Conservation (phyloP, 2,113 vertebrate species). For the Hemicordylus capensis region DNA sequence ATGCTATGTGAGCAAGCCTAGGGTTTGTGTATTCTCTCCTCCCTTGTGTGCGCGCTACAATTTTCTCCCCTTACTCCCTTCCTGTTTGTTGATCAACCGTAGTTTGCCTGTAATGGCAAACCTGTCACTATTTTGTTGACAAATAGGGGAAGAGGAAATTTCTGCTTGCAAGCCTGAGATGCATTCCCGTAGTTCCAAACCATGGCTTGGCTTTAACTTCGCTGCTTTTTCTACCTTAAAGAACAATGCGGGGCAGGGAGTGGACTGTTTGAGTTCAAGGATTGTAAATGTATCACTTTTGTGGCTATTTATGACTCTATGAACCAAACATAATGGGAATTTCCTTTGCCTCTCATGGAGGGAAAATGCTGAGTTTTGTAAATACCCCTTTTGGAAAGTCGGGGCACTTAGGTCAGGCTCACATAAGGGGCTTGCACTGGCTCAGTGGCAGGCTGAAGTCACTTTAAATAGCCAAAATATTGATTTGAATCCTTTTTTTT, state of each 20-base stretch:
- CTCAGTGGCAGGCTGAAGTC: background rate
- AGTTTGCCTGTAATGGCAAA: no score
- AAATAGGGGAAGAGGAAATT: no score
- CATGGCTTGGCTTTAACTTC: no score
- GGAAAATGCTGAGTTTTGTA: background rate
- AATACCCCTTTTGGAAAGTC: background rate
- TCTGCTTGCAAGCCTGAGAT: no score
- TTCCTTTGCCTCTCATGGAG: background rate
- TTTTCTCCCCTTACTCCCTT: no score
- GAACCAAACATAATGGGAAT: background rate
- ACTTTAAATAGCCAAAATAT: background rate
- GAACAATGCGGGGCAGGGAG: background rate
- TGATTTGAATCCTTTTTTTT: background rate
- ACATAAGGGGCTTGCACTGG: background rate
- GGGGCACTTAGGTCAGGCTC: background rate
- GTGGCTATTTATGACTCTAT: background rate
- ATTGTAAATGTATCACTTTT: background rate
- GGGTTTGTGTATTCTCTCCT: no score
- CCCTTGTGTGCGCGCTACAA: no score
- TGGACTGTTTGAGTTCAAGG: background rate
- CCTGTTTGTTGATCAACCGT: no score
- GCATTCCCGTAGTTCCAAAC: no score
- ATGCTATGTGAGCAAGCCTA: no score
- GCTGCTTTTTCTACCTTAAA: no score
- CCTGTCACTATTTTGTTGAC: no score